Conservation (phyloP, 2,797 vertebrate species). For the Cottoperca gobio region DNA sequence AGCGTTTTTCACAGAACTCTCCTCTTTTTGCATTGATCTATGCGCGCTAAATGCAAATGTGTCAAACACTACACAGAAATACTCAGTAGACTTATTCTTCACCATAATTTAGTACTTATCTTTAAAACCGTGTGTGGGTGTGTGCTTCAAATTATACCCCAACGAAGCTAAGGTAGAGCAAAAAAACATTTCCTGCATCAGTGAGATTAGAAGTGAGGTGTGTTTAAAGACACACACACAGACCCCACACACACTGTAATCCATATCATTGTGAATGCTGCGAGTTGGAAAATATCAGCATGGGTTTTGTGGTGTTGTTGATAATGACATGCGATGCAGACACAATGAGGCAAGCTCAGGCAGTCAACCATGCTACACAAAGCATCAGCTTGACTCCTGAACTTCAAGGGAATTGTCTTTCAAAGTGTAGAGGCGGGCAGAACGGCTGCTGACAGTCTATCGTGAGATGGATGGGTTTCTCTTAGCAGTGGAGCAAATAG, state of each 20-base stretch:
- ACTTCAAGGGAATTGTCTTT: conserved; percentile 32
- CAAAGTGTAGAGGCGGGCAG: conserved; percentile 9
- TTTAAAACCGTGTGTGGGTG: conserved; percentile 49
- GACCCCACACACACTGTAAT: background rate
- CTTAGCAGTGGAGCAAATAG: background rate
- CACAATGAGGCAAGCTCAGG: conserved; percentile 27
- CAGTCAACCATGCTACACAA: conserved; percentile 19
- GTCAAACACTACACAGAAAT: conserved; percentile 7
- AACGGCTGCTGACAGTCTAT: conserved; percentile 18
- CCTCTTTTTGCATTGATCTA: conserved; percentile 5
- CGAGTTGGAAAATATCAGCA: conserved; percentile 19
- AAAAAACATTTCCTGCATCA: conserved; percentile 28
- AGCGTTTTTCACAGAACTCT: background rate
- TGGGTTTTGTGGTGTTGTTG: background rate
- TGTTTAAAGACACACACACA: conserved; percentile 7
- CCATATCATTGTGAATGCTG: background rate
- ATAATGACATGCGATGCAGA: conserved; percentile 24
- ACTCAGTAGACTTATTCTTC: conserved; percentile 14
- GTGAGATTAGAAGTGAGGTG: conserved; percentile 21
- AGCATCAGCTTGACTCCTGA: conserved; percentile 36
- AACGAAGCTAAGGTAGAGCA: conserved; percentile 16
- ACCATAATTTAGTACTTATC: conserved; percentile 19
- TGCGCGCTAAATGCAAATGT: conserved; percentile 47
- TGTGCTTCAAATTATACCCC: conserved; percentile 42
- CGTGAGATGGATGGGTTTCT: background rate